Percentiles rank a stretch among this genome's conserved stretches.
Evolutionary conservation across 1,140 invertebrate genomes (phyloP).

Genomic region (Medauroidea extradentata): DNA sequence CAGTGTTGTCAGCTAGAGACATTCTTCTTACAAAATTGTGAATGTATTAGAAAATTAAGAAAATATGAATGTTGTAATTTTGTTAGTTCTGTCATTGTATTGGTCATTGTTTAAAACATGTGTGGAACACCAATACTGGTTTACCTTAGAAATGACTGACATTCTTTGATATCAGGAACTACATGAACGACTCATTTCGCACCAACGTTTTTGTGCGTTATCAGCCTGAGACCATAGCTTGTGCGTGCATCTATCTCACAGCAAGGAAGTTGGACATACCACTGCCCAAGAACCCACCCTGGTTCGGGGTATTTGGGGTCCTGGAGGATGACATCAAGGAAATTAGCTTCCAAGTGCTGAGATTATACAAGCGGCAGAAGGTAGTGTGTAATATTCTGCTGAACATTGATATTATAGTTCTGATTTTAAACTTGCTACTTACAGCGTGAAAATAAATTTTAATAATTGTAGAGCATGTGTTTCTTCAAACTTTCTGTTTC

Average conservation of each 20-base stretch:
- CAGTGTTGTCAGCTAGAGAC: no score
- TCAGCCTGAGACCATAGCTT: slow-evolving; percentile 95
- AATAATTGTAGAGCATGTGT: no score
- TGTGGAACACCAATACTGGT: no score
- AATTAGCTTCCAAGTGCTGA: slow-evolving; percentile 77
- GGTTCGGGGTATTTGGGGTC: slow-evolving; percentile 85
- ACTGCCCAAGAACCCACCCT: slow-evolving; percentile 80
- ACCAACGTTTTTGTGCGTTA: slow-evolving; percentile 96
- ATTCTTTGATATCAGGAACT: slow-evolving; percentile 81
- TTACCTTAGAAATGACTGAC: no score
- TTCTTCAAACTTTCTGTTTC: no score
- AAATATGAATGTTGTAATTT: no score
- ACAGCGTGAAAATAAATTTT: no score
- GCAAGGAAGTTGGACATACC: slow-evolving; percentile 81
- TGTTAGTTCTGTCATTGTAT: no score
- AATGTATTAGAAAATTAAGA: no score
- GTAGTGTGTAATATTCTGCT: slow-evolving; percentile 49
- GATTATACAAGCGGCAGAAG: slow-evolving; percentile 77
- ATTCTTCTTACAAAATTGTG: no score
- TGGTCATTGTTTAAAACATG: no score
- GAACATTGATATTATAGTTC: background rate
- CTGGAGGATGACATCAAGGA: slow-evolving; percentile 77
- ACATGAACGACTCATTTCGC: slow-evolving; percentile 98
- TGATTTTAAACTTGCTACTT: background rate
- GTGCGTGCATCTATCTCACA: slow-evolving; percentile 95